phyloP scores from a whole-genome alignment of 1,140 invertebrate genomes.

The Aphelenchoides avenae region DNA sequence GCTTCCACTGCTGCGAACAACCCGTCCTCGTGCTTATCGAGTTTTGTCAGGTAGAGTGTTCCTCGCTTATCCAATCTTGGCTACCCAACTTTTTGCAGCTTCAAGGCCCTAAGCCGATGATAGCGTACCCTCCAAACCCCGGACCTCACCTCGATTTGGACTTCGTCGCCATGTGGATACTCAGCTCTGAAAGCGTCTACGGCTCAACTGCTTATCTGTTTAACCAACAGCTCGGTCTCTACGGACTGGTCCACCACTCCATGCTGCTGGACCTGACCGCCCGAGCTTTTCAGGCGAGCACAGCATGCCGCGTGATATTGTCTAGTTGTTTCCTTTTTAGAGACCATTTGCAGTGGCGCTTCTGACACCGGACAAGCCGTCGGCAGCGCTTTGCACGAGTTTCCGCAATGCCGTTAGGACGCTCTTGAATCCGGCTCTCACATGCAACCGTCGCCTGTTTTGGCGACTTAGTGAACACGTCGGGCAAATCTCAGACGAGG shows the following conservation, averaged over 20 bases:
- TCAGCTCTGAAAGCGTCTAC: conserved; percentile 53
- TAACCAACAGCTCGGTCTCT: conserved; percentile 47
- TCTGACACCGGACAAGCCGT: conserved; percentile 33
- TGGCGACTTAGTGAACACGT: neutral
- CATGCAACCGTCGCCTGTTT: conserved; percentile 45
- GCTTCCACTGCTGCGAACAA: conserved; percentile 23
- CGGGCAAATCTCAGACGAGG: neutral
- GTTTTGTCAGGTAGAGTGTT: conserved; percentile 39
- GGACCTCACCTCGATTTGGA: conserved; percentile 37
- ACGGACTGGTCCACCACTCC: conserved; percentile 38
- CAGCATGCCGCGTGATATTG: too few relatives aligned
- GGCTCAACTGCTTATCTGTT: conserved; percentile 36
- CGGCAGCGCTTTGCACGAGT: conserved; percentile 10
- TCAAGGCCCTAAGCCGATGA: conserved; percentile 28
- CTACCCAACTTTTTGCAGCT: conserved; percentile 23
- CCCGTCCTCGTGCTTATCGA: conserved; percentile 40
- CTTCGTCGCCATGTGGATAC: conserved; percentile 42
- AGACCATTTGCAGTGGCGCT: conserved; percentile 47
- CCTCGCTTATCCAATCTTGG: conserved; percentile 26
- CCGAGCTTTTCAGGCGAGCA: conserved; percentile 45
- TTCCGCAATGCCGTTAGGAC: conserved; percentile 23
- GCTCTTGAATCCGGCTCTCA: conserved; percentile 36
- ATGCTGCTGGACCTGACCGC: conserved; percentile 49
- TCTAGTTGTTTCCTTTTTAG: conserved; percentile 33
- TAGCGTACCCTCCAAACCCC: conserved; percentile 29